Base-by-base conservation (phyloP, 2,888 invertebrate species). In the Agelastica alni region DNA sequence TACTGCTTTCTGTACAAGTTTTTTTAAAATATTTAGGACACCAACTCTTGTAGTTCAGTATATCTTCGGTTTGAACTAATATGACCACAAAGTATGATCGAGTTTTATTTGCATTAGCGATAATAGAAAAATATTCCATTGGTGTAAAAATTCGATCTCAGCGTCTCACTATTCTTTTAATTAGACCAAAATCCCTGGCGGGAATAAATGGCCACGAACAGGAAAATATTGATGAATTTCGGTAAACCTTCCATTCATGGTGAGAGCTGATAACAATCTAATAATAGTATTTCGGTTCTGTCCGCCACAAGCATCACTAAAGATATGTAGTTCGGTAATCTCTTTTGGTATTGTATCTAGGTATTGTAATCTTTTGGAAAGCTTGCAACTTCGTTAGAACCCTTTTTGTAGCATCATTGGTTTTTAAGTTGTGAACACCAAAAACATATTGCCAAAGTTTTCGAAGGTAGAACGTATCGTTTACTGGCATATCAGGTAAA, bases 381-480 rank as follows among this genome's bases (percentile, higher is more conserved):
- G 22, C 22, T 46, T 32, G 46, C 28, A 26, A 36, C 47, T 37
- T 47, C 37, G 17, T 47, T 47, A 37, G 47, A 14, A 34, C 32
- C 34, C 18, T 34, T 18, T 46, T 46, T 9, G 46, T 34, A 18
- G 22, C 12, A 22, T 45, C 31, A 28, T 26, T 43, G 14, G 43
- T 28, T 28, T 28, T 13, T 28, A 43, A 28, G 7, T 26, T 28
- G 13, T 43, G 14, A 43, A 43, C 13, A 6, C 28, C 43, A 43
- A n/a, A n/a, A n/a, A n/a, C n/a, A n/a, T n/a, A n/a, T n/a, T n/a
- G n/a, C n/a, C 37, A 37, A 37, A 37, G 16, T 37, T 37, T 37
- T 37, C 37, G 13, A 37, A 22, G 7, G 43, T 71, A 70, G 55
- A 71, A 68, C 20, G 63, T 55, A 36, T 67, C 64, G 53, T 69